Evolutionary conservation across 2,113 vertebrate species (phyloP), one percentile per base, ranked within the genome.

Genomic region (Oncorhynchus keta): DNA sequence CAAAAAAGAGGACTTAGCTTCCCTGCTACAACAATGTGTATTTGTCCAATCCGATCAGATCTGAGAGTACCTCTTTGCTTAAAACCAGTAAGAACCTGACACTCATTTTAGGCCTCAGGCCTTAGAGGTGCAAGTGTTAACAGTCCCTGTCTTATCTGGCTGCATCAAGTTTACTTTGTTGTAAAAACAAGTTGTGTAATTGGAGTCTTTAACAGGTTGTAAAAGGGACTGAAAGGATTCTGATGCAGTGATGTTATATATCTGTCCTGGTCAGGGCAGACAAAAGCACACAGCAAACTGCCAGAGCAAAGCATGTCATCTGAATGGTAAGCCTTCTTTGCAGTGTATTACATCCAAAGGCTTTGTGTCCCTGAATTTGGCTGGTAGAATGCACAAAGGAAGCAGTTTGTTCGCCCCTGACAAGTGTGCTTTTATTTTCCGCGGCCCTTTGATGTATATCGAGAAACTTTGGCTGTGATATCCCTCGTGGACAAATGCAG

Each of bases 221-320:
- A 89, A 91, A 92, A 24, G 89, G 79, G 74, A 77, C 83, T 90
- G 90, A 94, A 93, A 93, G 90, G 91, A 92, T 93, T 92, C 92
- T 88, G 91, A 93, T 93, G 92, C 89, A 90, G 91, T 92, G 92
- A 94, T 93, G 93, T 93, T 93, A 92, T 94, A 92, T 91, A 91
- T 90, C 91, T 92, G 86, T 92, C 86, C 90, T 89, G 87, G 89
- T 89, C 88, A 81, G 82, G 77, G 75, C 73, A 89, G 87, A 94
- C 93, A 94, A 94, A 93, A 87, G 90, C 86, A 82, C 82, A 90
- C 89, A 86, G 89, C 89, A 88, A 91, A 91, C 87, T 91, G 87
- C 91, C 89, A 92, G 84, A 92, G 90, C 87, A 89, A 89, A 91
- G 92, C 92, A 93, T 93, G 93, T 91, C 92, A 91, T 91, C 91